A percentile compares a stretch with the other conserved stretches of the same genome.
These are phyloP conservation scores for Euzophera pinguis DNA, from an alignment of 2,888 invertebrate genomes.

Conservation along the genomic window DNA sequence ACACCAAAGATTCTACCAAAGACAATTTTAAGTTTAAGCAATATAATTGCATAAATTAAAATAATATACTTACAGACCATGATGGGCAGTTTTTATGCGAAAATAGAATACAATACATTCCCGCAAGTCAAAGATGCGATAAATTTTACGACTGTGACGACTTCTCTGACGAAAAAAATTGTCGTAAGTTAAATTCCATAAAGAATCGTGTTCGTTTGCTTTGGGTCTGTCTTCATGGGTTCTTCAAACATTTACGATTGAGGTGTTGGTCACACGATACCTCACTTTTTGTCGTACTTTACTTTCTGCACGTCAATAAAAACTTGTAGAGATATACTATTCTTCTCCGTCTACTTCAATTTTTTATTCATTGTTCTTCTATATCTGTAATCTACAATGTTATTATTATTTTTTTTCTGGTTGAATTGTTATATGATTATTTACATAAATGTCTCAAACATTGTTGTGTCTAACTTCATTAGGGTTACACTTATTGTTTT, in stretches of 20 bases:
- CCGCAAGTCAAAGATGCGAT: constrained; percentile 80
- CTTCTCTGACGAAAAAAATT: constrained; percentile 87
- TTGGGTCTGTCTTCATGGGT: constrained; percentile 22
- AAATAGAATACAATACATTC: constrained; percentile 61
- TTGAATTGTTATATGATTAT: no score
- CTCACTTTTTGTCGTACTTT: background rate
- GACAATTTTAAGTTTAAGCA: no score
- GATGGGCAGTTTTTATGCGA: constrained; percentile 18
- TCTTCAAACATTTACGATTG: constrained; percentile 9
- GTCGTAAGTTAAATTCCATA: constrained; percentile 81
- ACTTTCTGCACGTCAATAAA: background rate
- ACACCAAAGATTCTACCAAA: no score
- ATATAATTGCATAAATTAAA: background rate
- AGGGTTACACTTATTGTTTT: no score
- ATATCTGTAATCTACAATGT: no score
- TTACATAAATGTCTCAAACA: no score
- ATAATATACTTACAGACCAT: constrained; percentile 55
- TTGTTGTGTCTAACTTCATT: no score
- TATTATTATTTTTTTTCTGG: no score
- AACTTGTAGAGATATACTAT: background rate
- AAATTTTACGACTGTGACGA: constrained; percentile 84
- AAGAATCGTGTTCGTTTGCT: constrained; percentile 18
- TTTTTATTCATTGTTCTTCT: background rate
- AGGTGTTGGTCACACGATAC: background rate
- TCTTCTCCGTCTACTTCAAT: background rate